phyloP scores from a whole-genome alignment of 2,888 invertebrate species.

The Nomada goodeniana region DNA sequence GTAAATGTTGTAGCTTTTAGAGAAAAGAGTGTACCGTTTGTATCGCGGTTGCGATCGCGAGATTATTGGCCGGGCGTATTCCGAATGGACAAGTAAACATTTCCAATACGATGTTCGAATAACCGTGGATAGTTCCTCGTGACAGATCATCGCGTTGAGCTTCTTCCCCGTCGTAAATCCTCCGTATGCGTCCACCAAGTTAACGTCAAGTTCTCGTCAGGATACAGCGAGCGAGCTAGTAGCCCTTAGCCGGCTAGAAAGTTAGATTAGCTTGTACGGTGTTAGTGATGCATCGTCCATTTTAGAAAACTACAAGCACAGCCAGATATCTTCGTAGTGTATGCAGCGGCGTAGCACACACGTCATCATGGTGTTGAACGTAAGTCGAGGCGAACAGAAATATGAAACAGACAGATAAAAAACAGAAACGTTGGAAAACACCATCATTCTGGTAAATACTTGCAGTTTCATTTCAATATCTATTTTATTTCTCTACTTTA shows the following conservation, averaged over 20 bases:
- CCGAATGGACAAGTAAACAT: no score
- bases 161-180: slow-evolving; percentile 3
- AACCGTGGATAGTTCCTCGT: background rate
- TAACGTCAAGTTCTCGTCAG: background rate
- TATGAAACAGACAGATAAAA: background rate
- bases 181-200: background rate
- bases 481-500: background rate
- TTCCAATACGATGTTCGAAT: no score
- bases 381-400: slow-evolving; percentile 36
- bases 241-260: slow-evolving; percentile 31
- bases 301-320: slow-evolving; percentile 17
- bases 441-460: slow-evolving; percentile 9
- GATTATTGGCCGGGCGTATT: no score
- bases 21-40: no score
- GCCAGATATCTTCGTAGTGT: slow-evolving; percentile 21
- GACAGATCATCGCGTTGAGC: background rate
- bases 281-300: slow-evolving; percentile 34
- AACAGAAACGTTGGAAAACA: slow-evolving; percentile 6
- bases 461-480: background rate
- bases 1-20: no score
- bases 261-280: slow-evolving; percentile 28
- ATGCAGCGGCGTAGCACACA: slow-evolving; percentile 35
- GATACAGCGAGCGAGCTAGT: slow-evolving; percentile 14
- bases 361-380: slow-evolving; percentile 29
- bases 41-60: no score